Evolutionary conservation across 1,140 invertebrate species (phyloP), one percentile per base, ranked within the genome.

Genomic region (Pseudomyrmex concolor): DNA sequence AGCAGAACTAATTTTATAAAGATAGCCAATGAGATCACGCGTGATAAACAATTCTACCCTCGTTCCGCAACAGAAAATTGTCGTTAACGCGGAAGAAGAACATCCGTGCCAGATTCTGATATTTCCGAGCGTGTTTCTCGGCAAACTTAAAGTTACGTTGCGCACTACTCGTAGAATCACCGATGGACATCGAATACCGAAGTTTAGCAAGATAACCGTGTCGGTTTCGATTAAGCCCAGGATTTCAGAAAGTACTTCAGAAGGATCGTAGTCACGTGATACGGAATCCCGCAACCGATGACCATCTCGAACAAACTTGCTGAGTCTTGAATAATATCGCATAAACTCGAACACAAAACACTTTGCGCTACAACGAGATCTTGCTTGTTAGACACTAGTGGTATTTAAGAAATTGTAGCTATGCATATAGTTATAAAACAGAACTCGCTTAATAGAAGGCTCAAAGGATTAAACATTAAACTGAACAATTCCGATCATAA

Each of bases 171-270:
- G 54, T 57, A n/a, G 19, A 59, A 68, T 59, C 43, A 48, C 76
- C 17, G 12, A 59, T 80, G 67, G 54, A 50, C 71, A 71, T n/a
- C 54, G 15, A 34, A 71, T 19, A 43, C 15, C 43, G 10, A 80
- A 80, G 76, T 80, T 78, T 59, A 57, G 19, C 22, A 34, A 80
- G 66, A 71, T 59, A 80, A 19, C 12, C 54, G n/a, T 60, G 43
- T 80, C 66, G 54, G 43, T 7, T 80, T 45, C 55, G n/a, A 22
- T 60, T 71, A 59, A 80, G 55, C 43, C 1, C 22, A 25, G 64
- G 76, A 80, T 80, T 71, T 80, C n/a, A 22, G 76, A 77, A 77
- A 67, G 62, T 77, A 57, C 62, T 25, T 77, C 13, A 13, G 50
- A 60, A 71, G 55, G 76, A 71, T 70, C 66, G 19, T 22, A 55